phyloP scores from a whole-genome alignment of 2,113 vertebrate species.

The Hypocryptadius cinnamomeus region DNA sequence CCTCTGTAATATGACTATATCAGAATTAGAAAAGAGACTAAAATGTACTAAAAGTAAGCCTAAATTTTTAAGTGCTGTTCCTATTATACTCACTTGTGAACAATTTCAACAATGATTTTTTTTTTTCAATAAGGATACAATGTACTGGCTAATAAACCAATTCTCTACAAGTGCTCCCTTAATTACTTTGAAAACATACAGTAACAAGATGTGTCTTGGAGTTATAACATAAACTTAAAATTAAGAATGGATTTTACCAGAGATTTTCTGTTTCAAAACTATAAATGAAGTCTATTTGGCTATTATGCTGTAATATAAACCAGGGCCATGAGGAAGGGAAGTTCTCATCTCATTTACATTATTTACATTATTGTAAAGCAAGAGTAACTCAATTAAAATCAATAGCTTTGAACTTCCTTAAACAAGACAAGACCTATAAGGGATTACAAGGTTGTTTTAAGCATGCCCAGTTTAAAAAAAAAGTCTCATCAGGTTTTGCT shows the following conservation, averaged over 20 bases:
- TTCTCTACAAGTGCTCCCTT: background rate
- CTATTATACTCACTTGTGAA: background rate
- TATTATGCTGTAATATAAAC: slow-evolving; percentile 39
- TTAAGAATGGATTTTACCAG: slow-evolving; percentile 18
- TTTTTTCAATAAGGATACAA: background rate
- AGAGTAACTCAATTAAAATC: slow-evolving; percentile 50
- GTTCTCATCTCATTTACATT: slow-evolving; percentile 48
- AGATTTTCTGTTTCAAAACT: slow-evolving; percentile 34
- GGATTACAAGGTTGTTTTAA: slow-evolving; percentile 44
- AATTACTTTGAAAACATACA: slow-evolving; percentile 20
- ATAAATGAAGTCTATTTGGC: slow-evolving; percentile 7
- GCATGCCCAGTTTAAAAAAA: background rate
- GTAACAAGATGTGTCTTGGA: slow-evolving; percentile 13
- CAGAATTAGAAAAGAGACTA: background rate
- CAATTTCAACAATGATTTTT: background rate
- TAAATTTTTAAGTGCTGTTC: background rate
- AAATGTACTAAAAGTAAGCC: background rate
- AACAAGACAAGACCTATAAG: slow-evolving; percentile 48
- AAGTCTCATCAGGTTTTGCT: slow-evolving; percentile 19
- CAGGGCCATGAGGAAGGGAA: slow-evolving; percentile 14
- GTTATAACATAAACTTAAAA: slow-evolving; percentile 7
- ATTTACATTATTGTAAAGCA: slow-evolving; percentile 50
- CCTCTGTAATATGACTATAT: background rate
- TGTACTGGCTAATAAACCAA: background rate
- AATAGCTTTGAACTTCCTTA: slow-evolving; percentile 54